Percentiles rank a stretch among this genome's conserved stretches.
Conservation (phyloP, 2,888 invertebrate species). For the Ecliptopera silaceata region DNA sequence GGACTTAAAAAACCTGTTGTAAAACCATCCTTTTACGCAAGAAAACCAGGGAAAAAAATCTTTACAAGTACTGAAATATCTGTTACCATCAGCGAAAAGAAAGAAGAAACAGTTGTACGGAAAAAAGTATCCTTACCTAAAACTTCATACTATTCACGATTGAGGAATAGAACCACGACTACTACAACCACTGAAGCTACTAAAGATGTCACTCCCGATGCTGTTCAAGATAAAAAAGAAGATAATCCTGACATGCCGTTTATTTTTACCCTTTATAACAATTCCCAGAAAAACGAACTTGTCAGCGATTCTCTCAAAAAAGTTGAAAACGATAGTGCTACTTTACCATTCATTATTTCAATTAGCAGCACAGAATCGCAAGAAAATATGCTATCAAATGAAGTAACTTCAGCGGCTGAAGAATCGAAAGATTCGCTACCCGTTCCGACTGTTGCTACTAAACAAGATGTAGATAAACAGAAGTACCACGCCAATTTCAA, state of each 20-base stretch:
- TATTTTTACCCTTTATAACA: slow-evolving; percentile 61
- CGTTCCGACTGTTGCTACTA: slow-evolving; percentile 43
- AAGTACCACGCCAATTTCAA: slow-evolving; percentile 73
- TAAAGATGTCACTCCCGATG: slow-evolving; percentile 30
- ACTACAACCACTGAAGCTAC: slow-evolving; percentile 43
- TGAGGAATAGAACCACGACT: slow-evolving; percentile 48
- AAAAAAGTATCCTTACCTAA: slow-evolving; percentile 56
- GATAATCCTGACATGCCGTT: slow-evolving; percentile 59
- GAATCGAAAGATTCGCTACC: slow-evolving; percentile 53
- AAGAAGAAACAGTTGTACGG: slow-evolving; percentile 39
- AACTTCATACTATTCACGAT: slow-evolving; percentile 67
- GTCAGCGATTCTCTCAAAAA: slow-evolving; percentile 34
- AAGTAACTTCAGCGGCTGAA: slow-evolving; percentile 47
- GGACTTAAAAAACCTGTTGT: slow-evolving; percentile 54
- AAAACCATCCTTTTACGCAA: slow-evolving; percentile 59
- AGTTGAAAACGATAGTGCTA: slow-evolving; percentile 42
- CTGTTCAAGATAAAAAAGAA: slow-evolving; percentile 54
- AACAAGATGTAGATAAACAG: slow-evolving; percentile 49
- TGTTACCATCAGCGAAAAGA: slow-evolving; percentile 38
- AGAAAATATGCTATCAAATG: slow-evolving; percentile 58
- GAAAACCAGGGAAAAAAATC: slow-evolving; percentile 52
- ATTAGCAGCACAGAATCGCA: slow-evolving; percentile 67
- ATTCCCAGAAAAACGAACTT: slow-evolving; percentile 43
- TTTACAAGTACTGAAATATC: slow-evolving; percentile 47
- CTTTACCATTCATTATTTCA: slow-evolving; percentile 59